Evolutionary conservation across 2,113 vertebrate species (phyloP).

Genomic region (Jacana jacana): DNA sequence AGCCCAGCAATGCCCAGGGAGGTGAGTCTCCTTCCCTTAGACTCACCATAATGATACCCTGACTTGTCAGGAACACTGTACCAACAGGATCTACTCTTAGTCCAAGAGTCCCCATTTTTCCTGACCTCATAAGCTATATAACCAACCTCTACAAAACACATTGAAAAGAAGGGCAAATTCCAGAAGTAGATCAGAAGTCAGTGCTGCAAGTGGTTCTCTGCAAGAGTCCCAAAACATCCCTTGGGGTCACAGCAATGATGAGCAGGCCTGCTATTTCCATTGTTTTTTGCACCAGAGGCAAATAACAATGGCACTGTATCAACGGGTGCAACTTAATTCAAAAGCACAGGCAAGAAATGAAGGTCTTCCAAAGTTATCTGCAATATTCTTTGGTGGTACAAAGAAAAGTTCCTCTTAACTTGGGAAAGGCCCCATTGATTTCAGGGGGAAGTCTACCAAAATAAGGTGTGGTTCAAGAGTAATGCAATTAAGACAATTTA

Average conservation of each 20-base stretch:
- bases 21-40: neutral
- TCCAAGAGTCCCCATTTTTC: neutral
- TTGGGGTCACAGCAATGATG: neutral
- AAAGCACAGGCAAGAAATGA: neutral
- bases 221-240: neutral
- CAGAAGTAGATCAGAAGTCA: neutral
- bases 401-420: neutral
- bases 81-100: neutral
- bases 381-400: neutral
- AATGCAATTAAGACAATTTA: neutral
- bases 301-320: accelerated
- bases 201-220: neutral
- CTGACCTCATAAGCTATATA: neutral
- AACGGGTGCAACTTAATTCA: neutral
- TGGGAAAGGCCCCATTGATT: neutral
- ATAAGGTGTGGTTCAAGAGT: neutral
- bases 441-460: neutral
- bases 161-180: neutral
- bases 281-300: neutral
- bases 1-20: neutral
- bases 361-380: neutral
- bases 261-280: neutral
- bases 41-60: neutral
- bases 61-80: neutral
- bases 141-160: neutral